Conservation (phyloP, 2,888 invertebrate species). For the Lasius fuliginosus region DNA sequence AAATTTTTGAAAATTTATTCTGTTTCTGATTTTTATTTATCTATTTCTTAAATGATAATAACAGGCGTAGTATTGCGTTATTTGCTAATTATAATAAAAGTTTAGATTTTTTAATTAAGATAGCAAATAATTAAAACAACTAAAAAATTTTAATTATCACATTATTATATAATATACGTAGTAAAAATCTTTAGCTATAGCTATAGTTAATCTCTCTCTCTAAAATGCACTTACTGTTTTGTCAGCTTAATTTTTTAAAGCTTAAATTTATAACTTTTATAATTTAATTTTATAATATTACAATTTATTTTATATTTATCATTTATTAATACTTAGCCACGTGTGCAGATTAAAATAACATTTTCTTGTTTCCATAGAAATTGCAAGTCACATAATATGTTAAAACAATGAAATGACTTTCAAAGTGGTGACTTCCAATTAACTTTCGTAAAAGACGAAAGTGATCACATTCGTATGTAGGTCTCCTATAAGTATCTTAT, state of each 20-base stretch:
- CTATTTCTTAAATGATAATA: neutral
- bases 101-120: neutral
- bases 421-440: conserved; percentile 20
- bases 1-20: neutral
- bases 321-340: neutral
- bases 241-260: neutral
- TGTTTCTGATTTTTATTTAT: neutral
- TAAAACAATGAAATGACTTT: conserved; percentile 42
- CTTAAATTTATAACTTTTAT: neutral
- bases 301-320: neutral
- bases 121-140: neutral
- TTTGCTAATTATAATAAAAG: neutral
- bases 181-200: neutral
- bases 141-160: neutral
- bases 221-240: neutral
- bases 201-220: neutral
- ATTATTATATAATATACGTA: neutral
- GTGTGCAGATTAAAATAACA: neutral
- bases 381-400: conserved; percentile 42
- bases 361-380: conserved; percentile 11
- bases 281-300: neutral
- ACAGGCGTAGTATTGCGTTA: neutral
- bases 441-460: conserved; percentile 48
- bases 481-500: neutral
- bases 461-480: conserved; percentile 24